phyloP scores from a whole-genome alignment of 2,797 vertebrate genomes.

The Enteromius mattozi region DNA sequence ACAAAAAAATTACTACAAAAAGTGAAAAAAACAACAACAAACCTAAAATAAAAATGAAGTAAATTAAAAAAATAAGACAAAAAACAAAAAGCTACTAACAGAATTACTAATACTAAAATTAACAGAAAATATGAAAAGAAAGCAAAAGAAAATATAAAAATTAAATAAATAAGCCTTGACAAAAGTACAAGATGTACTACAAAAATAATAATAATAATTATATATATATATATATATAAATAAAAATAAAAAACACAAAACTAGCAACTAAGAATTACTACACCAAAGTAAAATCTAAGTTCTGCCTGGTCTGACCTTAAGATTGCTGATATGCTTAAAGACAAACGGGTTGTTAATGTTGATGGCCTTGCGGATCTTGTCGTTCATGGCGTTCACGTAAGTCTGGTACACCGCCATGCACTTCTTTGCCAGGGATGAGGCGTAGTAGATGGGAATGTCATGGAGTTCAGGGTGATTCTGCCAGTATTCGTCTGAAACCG shows the following conservation, averaged over 20 bases:
- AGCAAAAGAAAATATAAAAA: neutral
- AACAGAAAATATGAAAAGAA: too few species aligned
- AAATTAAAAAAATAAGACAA: too few species aligned
- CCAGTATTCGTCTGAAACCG: slow-evolving; percentile 85
- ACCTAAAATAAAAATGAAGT: too few species aligned
- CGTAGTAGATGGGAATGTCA: slow-evolving; percentile 91
- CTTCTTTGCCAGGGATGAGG: slow-evolving; percentile 96
- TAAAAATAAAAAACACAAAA: too few species aligned
- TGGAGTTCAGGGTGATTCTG: slow-evolving; percentile 97
- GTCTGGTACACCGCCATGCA: slow-evolving; percentile 99
- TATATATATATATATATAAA: too few species aligned
- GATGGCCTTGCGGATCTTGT: slow-evolving; percentile 98
- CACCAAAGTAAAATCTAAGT: neutral
- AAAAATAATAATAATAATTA: too few species aligned
- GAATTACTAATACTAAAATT: too few species aligned
- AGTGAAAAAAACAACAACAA: too few species aligned
- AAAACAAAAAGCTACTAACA: too few species aligned
- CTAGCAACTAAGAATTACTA: neutral
- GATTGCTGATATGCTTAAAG: slow-evolving; percentile 98
- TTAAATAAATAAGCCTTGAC: neutral
- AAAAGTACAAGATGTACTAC: too few species aligned
- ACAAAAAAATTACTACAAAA: too few species aligned
- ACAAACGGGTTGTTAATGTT: slow-evolving; percentile 99
- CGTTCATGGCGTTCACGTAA: slow-evolving; percentile 96
- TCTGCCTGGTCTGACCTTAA: slow-evolving; percentile 82